Evolutionary conservation across 2,113 vertebrate species (phyloP).

Genomic region (Oxygymnocypris stewartii): DNA sequence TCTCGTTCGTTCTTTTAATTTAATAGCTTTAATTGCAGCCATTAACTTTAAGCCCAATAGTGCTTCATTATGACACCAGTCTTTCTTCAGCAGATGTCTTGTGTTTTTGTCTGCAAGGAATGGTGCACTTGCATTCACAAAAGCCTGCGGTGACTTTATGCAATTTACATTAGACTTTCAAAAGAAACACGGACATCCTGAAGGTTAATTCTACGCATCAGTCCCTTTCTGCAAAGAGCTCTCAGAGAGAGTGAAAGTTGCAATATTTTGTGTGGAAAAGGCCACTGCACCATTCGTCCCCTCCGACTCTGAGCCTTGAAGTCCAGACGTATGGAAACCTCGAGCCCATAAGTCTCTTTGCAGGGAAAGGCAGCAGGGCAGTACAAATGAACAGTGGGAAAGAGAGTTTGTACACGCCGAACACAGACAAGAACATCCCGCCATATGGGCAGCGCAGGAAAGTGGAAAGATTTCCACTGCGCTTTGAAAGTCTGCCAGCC

Average conservation of each 20-base stretch:
- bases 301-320: not conserved
- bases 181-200: not conserved
- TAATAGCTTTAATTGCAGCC: constrained; percentile 21
- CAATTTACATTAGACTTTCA: constrained; percentile 19
- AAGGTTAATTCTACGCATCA: constrained; percentile 32
- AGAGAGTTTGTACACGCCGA: not conserved
- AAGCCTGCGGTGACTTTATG: not conserved
- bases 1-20: constrained; percentile 4
- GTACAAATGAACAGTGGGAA: constrained; percentile 18
- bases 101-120: not conserved
- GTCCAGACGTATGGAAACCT: not conserved
- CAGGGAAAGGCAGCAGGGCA: constrained; percentile 1
- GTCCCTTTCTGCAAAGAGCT: constrained; percentile 18
- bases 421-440: constrained; percentile 17
- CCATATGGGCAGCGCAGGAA: constrained; percentile 45
- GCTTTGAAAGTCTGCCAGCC: constrained; percentile 42
- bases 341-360: constrained; percentile 14
- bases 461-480: constrained; percentile 44
- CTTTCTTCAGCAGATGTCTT: not conserved
- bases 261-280: not conserved
- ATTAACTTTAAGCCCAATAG: not conserved
- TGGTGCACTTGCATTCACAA: not conserved
- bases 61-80: not conserved
- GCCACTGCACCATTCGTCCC: not conserved
- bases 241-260: not conserved